phyloP scores from a whole-genome alignment of 2,797 vertebrate genomes.

The Lithobates pipiens region DNA sequence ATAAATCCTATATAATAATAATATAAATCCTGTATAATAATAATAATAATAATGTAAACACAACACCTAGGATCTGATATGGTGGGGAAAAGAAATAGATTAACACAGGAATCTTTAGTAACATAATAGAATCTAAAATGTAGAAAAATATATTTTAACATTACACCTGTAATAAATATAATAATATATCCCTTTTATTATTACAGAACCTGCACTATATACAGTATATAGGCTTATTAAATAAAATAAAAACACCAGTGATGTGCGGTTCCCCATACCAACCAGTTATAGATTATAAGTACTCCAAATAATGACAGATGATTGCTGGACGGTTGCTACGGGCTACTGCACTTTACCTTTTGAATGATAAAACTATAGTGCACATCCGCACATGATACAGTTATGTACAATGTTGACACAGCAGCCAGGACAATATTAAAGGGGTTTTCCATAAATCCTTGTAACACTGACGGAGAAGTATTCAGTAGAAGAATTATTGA shows the following conservation, averaged over 20 bases:
- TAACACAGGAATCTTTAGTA: background rate
- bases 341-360: background rate
- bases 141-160: slow-evolving; percentile 10
- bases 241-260: background rate
- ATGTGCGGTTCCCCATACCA: too few relatives aligned
- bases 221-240: background rate
- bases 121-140: background rate
- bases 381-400: too few relatives aligned
- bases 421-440: background rate
- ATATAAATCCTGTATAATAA: too few relatives aligned
- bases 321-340: background rate
- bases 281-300: too few relatives aligned
- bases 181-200: background rate
- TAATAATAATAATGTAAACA: too few relatives aligned
- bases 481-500: background rate
- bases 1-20: too few relatives aligned
- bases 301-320: background rate
- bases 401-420: background rate
- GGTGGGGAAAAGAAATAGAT: background rate
- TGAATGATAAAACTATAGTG: background rate
- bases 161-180: slow-evolving; percentile 26
- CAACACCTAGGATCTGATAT: too few relatives aligned
- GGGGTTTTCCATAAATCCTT: background rate
- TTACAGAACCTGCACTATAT: background rate
- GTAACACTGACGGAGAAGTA: background rate